A percentile compares a stretch with the other conserved stretches of the same genome.
Conservation (phyloP, 1,140 invertebrate genomes). For the Zaprionus nigranus region DNA sequence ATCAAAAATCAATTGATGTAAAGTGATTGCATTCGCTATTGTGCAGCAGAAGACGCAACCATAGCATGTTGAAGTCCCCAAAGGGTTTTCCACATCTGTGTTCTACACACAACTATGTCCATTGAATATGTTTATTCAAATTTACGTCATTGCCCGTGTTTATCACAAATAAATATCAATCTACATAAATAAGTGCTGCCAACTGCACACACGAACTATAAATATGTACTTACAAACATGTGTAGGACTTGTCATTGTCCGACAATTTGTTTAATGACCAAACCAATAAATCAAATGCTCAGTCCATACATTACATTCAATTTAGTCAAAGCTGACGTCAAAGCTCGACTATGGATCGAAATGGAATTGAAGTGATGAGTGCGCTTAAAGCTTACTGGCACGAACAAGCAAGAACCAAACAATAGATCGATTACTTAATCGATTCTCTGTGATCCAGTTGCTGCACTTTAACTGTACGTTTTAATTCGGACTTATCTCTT, state of each 20-base stretch:
- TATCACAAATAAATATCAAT: constrained; percentile 70
- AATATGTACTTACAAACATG: constrained; percentile 16
- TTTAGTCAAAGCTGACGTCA: constrained; percentile 39
- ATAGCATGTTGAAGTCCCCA: constrained; percentile 35
- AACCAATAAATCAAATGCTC: constrained; percentile 77
- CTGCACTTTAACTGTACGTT: background rate
- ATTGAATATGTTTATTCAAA: constrained; percentile 81
- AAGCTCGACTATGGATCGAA: constrained; percentile 6
- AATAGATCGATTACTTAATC: constrained; percentile 26
- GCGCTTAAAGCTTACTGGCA: constrained; percentile 2
- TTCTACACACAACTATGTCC: constrained; percentile 1
- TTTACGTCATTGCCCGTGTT: constrained; percentile 76
- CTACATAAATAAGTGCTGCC: constrained; percentile 65
- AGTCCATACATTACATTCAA: constrained; percentile 63
- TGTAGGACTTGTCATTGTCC: constrained; percentile 57
- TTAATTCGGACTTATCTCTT: background rate
- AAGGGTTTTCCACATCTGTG: constrained; percentile 42
- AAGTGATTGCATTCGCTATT: constrained; percentile 50
- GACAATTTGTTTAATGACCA: constrained; percentile 77
- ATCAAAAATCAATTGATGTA: constrained; percentile 70
- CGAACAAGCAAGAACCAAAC: background rate
- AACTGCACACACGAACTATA: constrained; percentile 10
- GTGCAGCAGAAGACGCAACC: background rate
- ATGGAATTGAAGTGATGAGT: constrained; percentile 7
- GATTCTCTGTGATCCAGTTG: background rate